Conservation (phyloP, 2,113 vertebrate genomes). For the Coptodon bakossiorum region DNA sequence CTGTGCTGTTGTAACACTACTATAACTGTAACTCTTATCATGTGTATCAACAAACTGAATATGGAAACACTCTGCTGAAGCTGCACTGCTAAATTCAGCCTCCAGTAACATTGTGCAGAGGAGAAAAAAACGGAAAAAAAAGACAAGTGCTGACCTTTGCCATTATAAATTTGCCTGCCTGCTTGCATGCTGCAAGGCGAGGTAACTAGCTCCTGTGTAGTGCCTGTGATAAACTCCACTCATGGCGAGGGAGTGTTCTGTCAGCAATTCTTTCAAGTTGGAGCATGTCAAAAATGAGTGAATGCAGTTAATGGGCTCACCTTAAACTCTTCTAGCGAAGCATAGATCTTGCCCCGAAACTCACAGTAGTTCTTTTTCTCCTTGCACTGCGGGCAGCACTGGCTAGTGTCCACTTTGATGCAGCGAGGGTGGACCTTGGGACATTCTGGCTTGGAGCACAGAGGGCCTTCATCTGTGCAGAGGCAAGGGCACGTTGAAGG, state of each 20-base stretch:
- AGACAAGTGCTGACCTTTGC: conserved; percentile 65
- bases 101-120: conserved; percentile 44
- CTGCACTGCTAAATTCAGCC: conserved; percentile 22
- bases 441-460: conserved; percentile 93
- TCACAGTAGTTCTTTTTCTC: conserved; percentile 96
- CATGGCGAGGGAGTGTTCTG: conserved; percentile 10
- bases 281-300: conserved; percentile 30
- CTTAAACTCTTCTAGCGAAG: conserved; percentile 93
- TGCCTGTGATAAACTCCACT: conserved; percentile 27
- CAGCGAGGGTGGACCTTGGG: conserved; percentile 93
- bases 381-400: conserved; percentile 95
- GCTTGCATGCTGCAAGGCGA: conserved; percentile 29
- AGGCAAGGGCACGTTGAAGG: conserved; percentile 94
- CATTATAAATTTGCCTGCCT: conserved; percentile 60
- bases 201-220: conserved; percentile 28
- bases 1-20: conserved; percentile 1
- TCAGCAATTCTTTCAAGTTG: conserved; percentile 48
- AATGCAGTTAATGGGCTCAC: conserved; percentile 73
- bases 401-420: conserved; percentile 91
- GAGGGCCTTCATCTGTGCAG: conserved; percentile 95
- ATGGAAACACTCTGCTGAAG: conserved; percentile 30
- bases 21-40: not conserved
- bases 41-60: conserved; percentile 18
- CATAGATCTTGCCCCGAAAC: conserved; percentile 89
- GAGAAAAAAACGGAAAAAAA: not conserved